Conservation (phyloP, 2,113 vertebrate genomes). For the Colaptes auratus region DNA sequence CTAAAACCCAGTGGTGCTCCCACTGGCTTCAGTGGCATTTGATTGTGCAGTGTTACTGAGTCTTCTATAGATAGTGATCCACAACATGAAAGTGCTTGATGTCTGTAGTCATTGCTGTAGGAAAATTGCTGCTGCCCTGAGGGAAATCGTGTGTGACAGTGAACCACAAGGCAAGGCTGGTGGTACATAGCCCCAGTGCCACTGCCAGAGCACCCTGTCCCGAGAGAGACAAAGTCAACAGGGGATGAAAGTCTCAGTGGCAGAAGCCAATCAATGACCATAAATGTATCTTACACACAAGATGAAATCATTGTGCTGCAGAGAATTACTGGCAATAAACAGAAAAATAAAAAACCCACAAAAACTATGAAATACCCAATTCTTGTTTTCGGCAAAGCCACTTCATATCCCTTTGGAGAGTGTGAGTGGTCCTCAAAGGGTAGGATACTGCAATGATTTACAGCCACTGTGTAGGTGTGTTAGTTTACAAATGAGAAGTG, state of each 20-base stretch:
- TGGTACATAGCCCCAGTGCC: rapidly evolving
- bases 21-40: background rate
- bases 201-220: background rate
- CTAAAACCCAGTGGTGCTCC: background rate
- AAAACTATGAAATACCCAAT: background rate
- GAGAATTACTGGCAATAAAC: background rate
- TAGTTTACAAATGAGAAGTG: background rate
- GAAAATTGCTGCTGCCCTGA: conserved; percentile 10
- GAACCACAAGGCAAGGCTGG: background rate
- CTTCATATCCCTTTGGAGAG: background rate
- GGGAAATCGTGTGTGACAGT: background rate
- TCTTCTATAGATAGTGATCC: background rate
- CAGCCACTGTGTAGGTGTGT: background rate
- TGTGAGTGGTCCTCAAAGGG: background rate
- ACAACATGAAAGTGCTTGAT: background rate
- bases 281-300: background rate
- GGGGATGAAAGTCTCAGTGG: background rate
- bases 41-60: background rate
- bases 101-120: rapidly evolving
- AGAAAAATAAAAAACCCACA: background rate
- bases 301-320: background rate
- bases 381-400: background rate
- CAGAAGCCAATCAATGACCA: background rate
- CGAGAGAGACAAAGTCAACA: background rate
- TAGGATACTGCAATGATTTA: background rate